Conservation (phyloP, 2,113 vertebrate species). For the Grammatotria lemairii region DNA sequence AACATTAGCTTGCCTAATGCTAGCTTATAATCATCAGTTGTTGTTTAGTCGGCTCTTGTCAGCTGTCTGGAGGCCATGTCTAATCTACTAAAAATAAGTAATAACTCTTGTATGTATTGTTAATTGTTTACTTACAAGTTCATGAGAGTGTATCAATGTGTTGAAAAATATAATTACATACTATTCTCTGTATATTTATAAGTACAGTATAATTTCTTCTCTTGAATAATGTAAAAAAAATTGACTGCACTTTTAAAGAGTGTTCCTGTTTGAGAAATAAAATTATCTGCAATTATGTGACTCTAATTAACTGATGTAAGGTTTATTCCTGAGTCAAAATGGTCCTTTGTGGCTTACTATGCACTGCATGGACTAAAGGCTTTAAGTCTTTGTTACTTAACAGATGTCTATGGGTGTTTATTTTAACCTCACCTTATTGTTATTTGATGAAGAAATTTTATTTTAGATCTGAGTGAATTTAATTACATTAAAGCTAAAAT, state of each 20-base stretch:
- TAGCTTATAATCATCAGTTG: background rate
- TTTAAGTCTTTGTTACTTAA: background rate
- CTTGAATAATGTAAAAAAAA: background rate
- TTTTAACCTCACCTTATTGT: background rate
- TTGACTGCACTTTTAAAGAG: background rate
- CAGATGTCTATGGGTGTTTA: background rate
- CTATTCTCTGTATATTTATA: background rate
- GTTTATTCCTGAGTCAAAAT: background rate
- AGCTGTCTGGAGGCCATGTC: background rate
- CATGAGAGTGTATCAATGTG: background rate
- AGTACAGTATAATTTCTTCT: background rate
- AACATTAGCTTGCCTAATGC: background rate
- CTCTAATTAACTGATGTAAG: background rate
- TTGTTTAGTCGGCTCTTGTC: background rate
- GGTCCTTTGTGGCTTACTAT: background rate
- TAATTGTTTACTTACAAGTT: background rate
- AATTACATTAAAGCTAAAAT: background rate
- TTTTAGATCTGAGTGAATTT: background rate
- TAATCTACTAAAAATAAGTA: background rate
- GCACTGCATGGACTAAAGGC: background rate
- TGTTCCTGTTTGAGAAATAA: background rate
- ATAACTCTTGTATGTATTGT: background rate
- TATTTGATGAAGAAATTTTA: background rate
- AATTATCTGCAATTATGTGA: background rate
- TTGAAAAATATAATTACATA: background rate